Evolutionary conservation across 1,140 invertebrate genomes (phyloP).

Genomic region (Drosophila nigrodunni): DNA sequence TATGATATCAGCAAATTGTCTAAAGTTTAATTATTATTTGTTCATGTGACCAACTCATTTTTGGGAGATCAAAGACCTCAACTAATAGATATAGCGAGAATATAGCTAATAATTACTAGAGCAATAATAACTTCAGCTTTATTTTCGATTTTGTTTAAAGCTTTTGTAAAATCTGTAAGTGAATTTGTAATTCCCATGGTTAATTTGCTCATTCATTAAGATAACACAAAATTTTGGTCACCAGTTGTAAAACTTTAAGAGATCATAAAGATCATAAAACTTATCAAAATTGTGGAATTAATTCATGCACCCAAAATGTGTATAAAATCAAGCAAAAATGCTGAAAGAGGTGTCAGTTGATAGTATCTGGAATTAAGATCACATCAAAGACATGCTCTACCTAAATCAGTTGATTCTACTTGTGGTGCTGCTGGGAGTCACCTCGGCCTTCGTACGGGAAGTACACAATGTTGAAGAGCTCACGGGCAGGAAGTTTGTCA

Average conservation of each 20-base stretch:
- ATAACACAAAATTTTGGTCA: slow-evolving; percentile 16
- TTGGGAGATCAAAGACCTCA: too few species aligned
- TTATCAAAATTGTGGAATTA: slow-evolving; percentile 29
- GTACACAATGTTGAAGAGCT: slow-evolving; percentile 26
- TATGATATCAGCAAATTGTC: neutral
- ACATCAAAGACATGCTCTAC: slow-evolving; percentile 17
- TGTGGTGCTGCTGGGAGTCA: slow-evolving; percentile 1
- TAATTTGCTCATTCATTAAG: neutral
- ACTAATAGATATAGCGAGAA: too few species aligned
- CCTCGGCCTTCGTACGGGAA: neutral
- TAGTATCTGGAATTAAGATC: neutral
- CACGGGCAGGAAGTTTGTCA: neutral
- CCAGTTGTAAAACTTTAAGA: neutral
- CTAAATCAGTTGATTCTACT: slow-evolving; percentile 9
- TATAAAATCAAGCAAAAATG: slow-evolving; percentile 16
- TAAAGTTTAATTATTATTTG: slow-evolving; percentile 3
- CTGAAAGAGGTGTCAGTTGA: slow-evolving; percentile 18
- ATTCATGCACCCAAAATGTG: slow-evolving; percentile 4
- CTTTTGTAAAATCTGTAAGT: too few species aligned
- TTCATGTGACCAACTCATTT: neutral
- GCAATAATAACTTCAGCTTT: too few species aligned
- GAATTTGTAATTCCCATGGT: too few species aligned
- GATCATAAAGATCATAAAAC: slow-evolving; percentile 26
- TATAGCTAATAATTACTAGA: too few species aligned
- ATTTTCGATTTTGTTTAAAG: too few species aligned